Conservation (phyloP, 2,888 invertebrate genomes). For the Cryptocheilus praepositus region DNA sequence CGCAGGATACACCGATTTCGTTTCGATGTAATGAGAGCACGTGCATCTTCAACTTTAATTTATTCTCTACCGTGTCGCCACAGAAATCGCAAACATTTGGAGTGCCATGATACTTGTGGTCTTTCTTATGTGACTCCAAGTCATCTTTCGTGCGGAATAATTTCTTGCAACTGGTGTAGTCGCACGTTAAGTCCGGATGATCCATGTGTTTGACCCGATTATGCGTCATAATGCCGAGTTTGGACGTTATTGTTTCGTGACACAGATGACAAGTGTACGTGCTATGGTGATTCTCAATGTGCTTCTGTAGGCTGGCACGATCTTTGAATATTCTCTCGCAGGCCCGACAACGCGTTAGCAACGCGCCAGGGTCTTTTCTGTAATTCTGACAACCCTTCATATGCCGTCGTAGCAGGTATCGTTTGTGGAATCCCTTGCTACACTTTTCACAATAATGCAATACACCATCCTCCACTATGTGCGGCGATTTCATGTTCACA, state of each 20-base stretch:
- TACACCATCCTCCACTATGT: conserved; percentile 73
- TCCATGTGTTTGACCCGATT: conserved; percentile 77
- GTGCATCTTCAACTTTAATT: conserved; percentile 79
- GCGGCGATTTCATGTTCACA: conserved; percentile 70
- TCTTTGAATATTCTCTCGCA: conserved; percentile 79
- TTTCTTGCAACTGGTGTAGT: conserved; percentile 75
- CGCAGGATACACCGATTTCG: conserved; percentile 78
- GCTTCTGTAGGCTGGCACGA: conserved; percentile 77
- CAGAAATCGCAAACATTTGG: conserved; percentile 79
- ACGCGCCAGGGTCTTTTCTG: conserved; percentile 74
- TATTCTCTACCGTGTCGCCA: conserved; percentile 78
- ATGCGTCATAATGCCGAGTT: conserved; percentile 78
- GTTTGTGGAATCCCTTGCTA: conserved; percentile 78
- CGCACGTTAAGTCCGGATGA: conserved; percentile 77
- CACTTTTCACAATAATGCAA: conserved; percentile 78
- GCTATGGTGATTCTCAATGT: conserved; percentile 77
- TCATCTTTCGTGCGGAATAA: conserved; percentile 77
- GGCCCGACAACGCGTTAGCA: conserved; percentile 77
- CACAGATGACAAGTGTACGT: conserved; percentile 77
- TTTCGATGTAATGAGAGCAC: conserved; percentile 77
- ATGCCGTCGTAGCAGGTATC: conserved; percentile 77
- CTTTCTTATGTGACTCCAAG: conserved; percentile 76
- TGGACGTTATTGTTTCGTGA: conserved; percentile 77
- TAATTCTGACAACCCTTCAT: conserved; percentile 78
- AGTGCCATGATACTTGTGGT: conserved; percentile 75